Conservation (phyloP, 2,797 vertebrate genomes). For the Pseudomugil gertrudae region DNA sequence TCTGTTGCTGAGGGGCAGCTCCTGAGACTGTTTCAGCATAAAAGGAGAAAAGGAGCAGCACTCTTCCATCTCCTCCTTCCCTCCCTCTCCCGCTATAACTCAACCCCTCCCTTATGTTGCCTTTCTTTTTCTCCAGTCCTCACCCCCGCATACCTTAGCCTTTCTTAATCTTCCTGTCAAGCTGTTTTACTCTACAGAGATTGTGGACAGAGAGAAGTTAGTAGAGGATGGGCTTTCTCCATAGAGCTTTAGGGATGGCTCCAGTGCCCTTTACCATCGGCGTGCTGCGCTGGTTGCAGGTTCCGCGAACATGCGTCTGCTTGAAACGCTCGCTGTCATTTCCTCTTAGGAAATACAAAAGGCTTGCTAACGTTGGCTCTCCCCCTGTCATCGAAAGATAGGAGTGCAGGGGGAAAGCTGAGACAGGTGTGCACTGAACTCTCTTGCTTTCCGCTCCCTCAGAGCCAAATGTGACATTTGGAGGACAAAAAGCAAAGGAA, state of each 20-base stretch:
- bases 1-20: constrained; percentile 71
- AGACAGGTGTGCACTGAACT: constrained; percentile 71
- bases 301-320: constrained; percentile 36
- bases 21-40: constrained; percentile 64
- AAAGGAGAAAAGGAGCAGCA: constrained; percentile 57
- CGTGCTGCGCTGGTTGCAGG: constrained; percentile 23
- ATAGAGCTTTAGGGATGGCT: constrained; percentile 35
- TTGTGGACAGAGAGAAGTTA: constrained; percentile 6
- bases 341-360: constrained; percentile 46
- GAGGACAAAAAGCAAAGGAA: constrained; percentile 56
- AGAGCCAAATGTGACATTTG: constrained; percentile 65
- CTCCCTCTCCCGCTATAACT: constrained; percentile 44
- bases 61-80: constrained; percentile 54
- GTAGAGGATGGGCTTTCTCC: constrained; percentile 13
- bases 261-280: constrained; percentile 33
- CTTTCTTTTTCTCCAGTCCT: constrained; percentile 2
- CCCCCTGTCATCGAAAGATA: constrained; percentile 61
- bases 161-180: constrained; percentile 56
- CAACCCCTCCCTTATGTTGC: constrained; percentile 53
- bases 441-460: constrained; percentile 46
- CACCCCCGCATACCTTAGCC: constrained; percentile 8
- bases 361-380: constrained; percentile 32
- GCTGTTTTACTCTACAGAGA: constrained; percentile 46
- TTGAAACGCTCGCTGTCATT: constrained; percentile 46
- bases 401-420: constrained; percentile 43